A percentile compares a stretch with the other conserved stretches of the same genome.
phyloP scores from a whole-genome alignment of 2,113 vertebrate genomes.

The Oceanodroma tethys region DNA sequence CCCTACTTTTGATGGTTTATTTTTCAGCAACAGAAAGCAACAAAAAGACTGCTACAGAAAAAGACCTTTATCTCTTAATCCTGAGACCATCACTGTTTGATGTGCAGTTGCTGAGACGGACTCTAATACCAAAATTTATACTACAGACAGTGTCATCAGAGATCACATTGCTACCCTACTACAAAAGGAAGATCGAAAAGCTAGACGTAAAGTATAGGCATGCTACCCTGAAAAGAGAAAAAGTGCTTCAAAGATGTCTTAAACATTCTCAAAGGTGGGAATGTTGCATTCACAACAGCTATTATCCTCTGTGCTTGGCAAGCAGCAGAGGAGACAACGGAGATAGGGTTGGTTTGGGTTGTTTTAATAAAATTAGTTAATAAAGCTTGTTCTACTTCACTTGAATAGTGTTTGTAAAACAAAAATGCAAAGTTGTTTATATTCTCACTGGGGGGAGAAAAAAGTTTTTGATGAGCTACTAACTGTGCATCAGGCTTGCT shows the following conservation, averaged over 20 bases:
- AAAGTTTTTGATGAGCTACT: background rate
- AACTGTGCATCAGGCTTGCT: background rate
- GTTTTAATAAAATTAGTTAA: background rate
- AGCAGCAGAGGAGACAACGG: background rate
- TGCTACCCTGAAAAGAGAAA: background rate
- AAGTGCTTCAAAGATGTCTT: background rate
- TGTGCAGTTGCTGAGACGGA: background rate
- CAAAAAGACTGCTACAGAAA: background rate
- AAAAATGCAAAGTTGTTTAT: background rate
- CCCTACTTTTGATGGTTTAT: background rate
- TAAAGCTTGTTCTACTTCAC: background rate
- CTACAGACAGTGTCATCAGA: background rate
- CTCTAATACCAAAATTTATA: background rate
- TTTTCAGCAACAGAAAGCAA: background rate
- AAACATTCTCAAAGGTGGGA: background rate
- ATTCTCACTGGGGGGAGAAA: background rate
- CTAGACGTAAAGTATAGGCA: too few relatives aligned
- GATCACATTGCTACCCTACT: background rate
- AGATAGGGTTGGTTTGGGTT: background rate
- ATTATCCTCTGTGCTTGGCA: background rate
- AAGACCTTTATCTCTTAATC: background rate
- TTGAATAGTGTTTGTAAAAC: background rate
- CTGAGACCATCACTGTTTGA: background rate
- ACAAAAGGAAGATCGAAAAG: background rate
- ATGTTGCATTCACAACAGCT: background rate